A percentile compares a stretch with the other conserved stretches of the same genome.
Conservation (phyloP, 2,797 vertebrate species). For the Pipistrellus pygmaeus region DNA sequence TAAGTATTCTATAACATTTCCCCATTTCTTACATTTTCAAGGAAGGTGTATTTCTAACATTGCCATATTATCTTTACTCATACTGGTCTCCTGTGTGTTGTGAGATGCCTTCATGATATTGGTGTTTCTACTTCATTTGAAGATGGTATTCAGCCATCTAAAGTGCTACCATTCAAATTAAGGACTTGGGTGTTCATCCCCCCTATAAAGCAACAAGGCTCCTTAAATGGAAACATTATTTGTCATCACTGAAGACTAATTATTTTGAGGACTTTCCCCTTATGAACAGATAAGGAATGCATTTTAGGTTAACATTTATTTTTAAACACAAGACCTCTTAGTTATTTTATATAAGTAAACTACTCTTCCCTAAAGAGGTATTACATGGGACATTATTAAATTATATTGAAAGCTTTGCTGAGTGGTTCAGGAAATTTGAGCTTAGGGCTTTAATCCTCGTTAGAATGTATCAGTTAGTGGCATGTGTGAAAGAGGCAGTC, state of each 20-base stretch:
- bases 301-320: background rate
- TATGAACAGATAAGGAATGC: background rate
- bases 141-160: background rate
- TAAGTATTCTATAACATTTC: background rate
- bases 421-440: background rate
- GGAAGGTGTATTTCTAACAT: background rate
- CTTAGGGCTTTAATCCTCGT: background rate
- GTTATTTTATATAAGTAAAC: background rate
- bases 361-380: background rate
- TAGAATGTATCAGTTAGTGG: background rate
- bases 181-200: background rate
- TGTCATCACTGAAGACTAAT: background rate
- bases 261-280: background rate
- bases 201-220: background rate
- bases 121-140: background rate
- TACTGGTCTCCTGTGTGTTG: background rate
- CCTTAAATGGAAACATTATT: background rate
- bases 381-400: background rate
- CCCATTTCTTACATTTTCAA: background rate
- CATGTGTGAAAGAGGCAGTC: background rate
- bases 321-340: background rate
- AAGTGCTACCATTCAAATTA: background rate
- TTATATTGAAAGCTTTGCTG: background rate
- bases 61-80: background rate
- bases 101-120: background rate